Conservation (phyloP, 2,113 vertebrate genomes). For the Fulica atra region DNA sequence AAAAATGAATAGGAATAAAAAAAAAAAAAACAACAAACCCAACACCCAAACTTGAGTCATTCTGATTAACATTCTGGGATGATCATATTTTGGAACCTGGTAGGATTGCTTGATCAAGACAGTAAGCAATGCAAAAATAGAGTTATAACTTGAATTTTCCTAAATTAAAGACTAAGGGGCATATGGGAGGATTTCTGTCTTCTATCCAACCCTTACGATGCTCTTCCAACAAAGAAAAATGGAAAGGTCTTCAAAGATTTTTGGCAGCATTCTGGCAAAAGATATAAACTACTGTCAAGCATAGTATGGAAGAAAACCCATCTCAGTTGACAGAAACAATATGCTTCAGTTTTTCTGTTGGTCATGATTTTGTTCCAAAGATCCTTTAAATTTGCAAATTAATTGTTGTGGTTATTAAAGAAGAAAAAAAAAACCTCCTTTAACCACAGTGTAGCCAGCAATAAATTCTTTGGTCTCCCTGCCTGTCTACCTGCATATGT, state of each 20-base stretch:
- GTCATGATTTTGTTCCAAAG: background rate
- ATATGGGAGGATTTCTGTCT: background rate
- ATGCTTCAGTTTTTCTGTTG: background rate
- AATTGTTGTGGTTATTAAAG: background rate
- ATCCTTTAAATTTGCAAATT: background rate
- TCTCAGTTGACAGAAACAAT: background rate
- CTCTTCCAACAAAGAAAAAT: background rate
- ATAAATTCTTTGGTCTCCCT: background rate
- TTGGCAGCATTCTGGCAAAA: conserved; percentile 8
- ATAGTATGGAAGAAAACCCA: background rate
- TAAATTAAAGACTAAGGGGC: background rate
- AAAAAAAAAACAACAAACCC: background rate
- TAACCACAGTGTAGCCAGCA: background rate
- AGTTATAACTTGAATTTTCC: background rate
- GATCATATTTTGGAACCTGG: background rate
- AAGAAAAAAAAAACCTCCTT: background rate
- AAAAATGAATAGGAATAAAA: background rate
- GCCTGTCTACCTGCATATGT: background rate
- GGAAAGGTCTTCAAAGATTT: background rate
- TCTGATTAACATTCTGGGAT: background rate
- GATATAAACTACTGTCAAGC: background rate
- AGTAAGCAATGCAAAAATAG: background rate
- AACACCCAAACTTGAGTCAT: background rate
- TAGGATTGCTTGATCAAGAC: background rate
- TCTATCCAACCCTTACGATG: background rate